Conservation (phyloP, 1,140 invertebrate genomes). For the Bombus cullumanus region DNA sequence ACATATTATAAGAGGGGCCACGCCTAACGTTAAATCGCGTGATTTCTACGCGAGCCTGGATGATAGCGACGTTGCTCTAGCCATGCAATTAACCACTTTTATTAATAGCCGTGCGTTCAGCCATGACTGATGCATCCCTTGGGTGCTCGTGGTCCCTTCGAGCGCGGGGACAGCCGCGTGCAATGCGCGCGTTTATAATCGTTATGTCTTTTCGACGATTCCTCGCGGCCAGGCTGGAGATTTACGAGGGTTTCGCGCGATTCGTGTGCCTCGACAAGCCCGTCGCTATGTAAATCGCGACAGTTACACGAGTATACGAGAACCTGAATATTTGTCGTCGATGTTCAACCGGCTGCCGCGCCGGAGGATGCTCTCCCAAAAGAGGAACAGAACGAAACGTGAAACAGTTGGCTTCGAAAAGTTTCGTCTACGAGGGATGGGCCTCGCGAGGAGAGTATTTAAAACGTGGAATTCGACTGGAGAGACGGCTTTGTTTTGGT, state of each 20-base stretch:
- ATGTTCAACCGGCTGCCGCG: conserved; percentile 1
- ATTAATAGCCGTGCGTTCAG: conserved; percentile 42
- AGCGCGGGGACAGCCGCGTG: conserved; percentile 4
- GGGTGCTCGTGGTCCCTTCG: conserved; percentile 12
- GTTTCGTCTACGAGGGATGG: conserved; percentile 5
- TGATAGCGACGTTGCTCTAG: not conserved
- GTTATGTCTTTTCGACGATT: conserved; percentile 36
- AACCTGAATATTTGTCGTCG: conserved; percentile 30
- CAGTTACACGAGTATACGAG: conserved; percentile 40
- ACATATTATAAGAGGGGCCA: too few relatives aligned
- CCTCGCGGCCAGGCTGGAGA: conserved; percentile 1
- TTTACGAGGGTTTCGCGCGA: conserved; percentile 24
- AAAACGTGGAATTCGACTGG: not conserved
- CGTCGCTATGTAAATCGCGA: conserved; percentile 40
- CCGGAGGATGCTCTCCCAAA: not conserved
- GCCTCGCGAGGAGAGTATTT: conserved; percentile 8
- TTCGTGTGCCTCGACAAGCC: not conserved
- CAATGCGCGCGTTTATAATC: conserved; percentile 46
- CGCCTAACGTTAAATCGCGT: not conserved
- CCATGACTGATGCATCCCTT: conserved; percentile 43
- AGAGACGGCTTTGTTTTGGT: conserved; percentile 8
- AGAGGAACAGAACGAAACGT: not conserved
- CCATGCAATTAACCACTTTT: conserved; percentile 41
- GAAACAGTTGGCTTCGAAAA: conserved; percentile 9
- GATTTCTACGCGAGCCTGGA: not conserved